Percentiles rank a stretch among this genome's conserved stretches.
phyloP scores from a whole-genome alignment of 1,140 invertebrate genomes.

The Stegodyphus mimosarum region DNA sequence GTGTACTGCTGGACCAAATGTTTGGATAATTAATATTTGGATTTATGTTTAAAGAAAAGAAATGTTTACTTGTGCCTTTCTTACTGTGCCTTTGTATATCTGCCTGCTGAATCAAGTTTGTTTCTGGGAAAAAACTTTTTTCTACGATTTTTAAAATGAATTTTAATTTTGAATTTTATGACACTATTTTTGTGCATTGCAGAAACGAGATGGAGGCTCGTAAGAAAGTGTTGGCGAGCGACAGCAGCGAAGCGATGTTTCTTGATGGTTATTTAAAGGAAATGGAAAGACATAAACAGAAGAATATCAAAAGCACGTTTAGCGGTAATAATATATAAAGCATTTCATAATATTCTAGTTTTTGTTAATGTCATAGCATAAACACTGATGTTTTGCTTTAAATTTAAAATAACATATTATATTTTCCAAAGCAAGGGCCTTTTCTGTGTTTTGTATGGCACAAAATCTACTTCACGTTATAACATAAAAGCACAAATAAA shows the following conservation, averaged over 20 bases:
- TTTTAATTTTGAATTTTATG: not conserved
- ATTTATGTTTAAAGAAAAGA: not conserved
- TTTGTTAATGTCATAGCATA: not conserved
- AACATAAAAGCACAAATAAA: not conserved
- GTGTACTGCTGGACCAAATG: too few relatives aligned
- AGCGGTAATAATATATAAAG: not conserved
- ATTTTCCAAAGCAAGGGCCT: not conserved
- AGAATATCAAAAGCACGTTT: conserved; percentile 12
- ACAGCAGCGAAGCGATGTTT: conserved; percentile 6
- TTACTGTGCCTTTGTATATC: not conserved
- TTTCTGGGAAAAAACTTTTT: not conserved
- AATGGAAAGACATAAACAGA: conserved; percentile 69
- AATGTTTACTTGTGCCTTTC: not conserved
- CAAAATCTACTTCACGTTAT: not conserved
- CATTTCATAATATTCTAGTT: not conserved
- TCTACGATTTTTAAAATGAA: not conserved
- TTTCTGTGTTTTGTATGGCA: not conserved
- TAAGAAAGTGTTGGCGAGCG: conserved; percentile 73
- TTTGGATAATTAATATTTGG: too few relatives aligned
- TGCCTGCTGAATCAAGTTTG: not conserved
- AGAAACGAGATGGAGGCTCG: conserved; percentile 66
- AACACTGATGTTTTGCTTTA: not conserved
- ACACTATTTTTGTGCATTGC: not conserved
- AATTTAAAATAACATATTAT: not conserved
- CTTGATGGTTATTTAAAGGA: conserved; percentile 58